Percentiles rank a stretch among this genome's conserved stretches.
Conservation (phyloP, 2,797 vertebrate genomes). For the Masticophis lateralis region DNA sequence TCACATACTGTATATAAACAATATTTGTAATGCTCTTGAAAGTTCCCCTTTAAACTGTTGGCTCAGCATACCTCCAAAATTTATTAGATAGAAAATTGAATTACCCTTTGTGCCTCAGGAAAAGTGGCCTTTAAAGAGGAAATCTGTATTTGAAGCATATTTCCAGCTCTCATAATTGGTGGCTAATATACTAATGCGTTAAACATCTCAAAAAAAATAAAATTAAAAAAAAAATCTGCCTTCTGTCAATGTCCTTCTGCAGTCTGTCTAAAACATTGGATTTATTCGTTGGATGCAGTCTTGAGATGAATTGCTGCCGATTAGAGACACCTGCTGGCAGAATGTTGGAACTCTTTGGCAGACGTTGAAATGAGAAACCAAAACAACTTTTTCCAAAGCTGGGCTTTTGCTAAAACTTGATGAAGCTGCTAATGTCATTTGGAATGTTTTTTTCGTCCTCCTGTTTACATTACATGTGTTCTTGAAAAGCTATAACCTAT, state of each 20-base stretch:
- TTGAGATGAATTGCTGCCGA: conserved; percentile 40
- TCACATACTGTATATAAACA: neutral
- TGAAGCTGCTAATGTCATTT: neutral
- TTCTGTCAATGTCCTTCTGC: neutral
- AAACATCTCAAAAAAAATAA: neutral
- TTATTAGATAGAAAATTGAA: neutral
- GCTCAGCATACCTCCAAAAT: neutral
- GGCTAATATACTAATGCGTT: neutral
- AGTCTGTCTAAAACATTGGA: neutral
- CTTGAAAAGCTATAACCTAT: neutral
- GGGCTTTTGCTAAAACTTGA: neutral
- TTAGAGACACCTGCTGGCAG: conserved; percentile 72
- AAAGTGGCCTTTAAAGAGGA: neutral
- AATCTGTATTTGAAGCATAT: neutral
- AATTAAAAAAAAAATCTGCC: no score
- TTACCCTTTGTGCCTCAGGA: neutral
- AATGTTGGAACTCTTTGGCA: neutral
- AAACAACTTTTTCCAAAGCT: neutral
- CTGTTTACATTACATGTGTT: neutral
- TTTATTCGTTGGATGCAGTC: neutral
- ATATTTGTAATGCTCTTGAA: neutral
- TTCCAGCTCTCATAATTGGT: neutral
- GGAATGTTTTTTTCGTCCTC: neutral
- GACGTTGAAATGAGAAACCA: conserved; percentile 2
- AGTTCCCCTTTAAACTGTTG: neutral